Base-by-base conservation (phyloP, 2,888 invertebrate genomes). In the Temnothorax rugatulus region DNA sequence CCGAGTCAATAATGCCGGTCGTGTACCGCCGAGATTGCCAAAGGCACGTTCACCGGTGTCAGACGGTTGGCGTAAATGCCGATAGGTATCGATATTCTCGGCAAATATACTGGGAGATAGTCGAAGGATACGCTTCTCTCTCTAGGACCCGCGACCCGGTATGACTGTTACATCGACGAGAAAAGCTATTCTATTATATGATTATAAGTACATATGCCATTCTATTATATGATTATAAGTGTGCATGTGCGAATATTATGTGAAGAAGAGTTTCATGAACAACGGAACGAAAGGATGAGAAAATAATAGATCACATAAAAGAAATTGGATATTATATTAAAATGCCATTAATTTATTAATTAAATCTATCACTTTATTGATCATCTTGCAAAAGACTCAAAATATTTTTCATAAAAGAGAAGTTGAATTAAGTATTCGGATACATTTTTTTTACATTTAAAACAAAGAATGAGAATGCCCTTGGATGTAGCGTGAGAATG, bases 1-100 rank as follows among this genome's bases (percentile, higher is more conserved):
- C 69, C 84, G 74, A 84, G 76, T 83, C 87, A 87, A 86, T 87
- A 87, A 86, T 86, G 79, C 83, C 84, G 87, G 54, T 84, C 84
- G 69, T 82, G 82, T 75, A 87, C 77, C 50, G 83, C 66, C 66
- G 88, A 88, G 84, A 91, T 91, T 88, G 88, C 88, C 88, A 89
- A 87, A 89, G 88, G 89, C 89, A 89, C 88, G 87, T 86, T 87
- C 85, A 79, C 82, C 88, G 81, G 85, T 86, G 87, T 89, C 87
- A 84, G 86, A 85, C 85, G 87, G 91, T 88, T 88, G 87, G 89
- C 88, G 89, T 88, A 89, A 91, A 90, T 90, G 90, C 89, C 91
- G 88, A 91, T 91, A 88, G 86, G 75, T 88, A 91, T 91, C 89
- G 88, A 90, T 90, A 91, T 89, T 86, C 84, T 75, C 71, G 74